Evolutionary conservation across 2,113 vertebrate genomes (phyloP), one percentile per base, ranked within the genome.

Genomic region (Coracopsis vasa): DNA sequence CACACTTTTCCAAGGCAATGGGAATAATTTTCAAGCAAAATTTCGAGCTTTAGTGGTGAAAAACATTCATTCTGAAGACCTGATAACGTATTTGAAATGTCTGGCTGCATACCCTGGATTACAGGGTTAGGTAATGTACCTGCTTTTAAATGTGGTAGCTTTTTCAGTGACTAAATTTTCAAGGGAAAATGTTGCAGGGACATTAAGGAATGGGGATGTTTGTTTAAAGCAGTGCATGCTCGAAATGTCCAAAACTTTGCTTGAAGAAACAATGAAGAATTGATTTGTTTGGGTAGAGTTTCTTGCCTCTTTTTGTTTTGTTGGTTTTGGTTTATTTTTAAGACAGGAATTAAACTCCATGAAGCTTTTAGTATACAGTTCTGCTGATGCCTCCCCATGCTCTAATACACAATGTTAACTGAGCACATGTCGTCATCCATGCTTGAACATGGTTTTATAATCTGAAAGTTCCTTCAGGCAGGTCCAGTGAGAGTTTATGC

Each of bases 381-480:
- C 27, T 44, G 29, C 25, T 47, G 71, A 24, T 44, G 24, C 37
- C 19, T 44, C 10, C 21, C 8, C 3, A 1, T 42, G 53, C 54
- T 74, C 14, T 80, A 35, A 53, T 21, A 20, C 28, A 5, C 4
- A 11, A n/a, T 20, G 31, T 35, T 62, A 86, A 51, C 37, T 0
- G 2, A 51, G 41, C 27, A 11, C 2, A 1, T 73, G 2, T 33
- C 0, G 0, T 42, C 18, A 37, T 50, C 61, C 9, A 6, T 0
- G 2, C 44, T 37, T 60, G 27, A 47, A 42, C 19, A 12, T 17
- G 13, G 29, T 13, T 69, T 74, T 47, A 23, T 44, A 35, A 53
- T 27, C 39, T 13, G 44, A 54, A 74, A 69, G 48, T 0, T 0
- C 33, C 4, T 1, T 44, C 24, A 25, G 48, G 60, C 21, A 79